Base-by-base conservation (phyloP, 2,888 invertebrate species). In the Drosophila aldrichi region DNA sequence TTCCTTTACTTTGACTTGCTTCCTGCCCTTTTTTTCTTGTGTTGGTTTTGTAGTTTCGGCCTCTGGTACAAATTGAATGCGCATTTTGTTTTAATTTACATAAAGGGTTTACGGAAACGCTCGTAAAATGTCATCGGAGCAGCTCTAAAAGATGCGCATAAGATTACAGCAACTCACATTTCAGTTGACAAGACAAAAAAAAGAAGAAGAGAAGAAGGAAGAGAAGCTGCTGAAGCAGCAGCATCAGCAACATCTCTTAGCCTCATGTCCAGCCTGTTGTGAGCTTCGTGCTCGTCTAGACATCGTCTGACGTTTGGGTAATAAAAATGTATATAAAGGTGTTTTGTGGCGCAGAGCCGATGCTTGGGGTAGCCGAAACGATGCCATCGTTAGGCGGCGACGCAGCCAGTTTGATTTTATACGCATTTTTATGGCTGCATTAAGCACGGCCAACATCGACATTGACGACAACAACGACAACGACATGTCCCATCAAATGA, bases 21-120 rank as follows among this genome's bases (percentile, higher is more conserved):
- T 38, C 16, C n/a, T 10, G 25, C 29, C 32, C 32, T 10, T 8
- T 3, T 20, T 16, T 3, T n/a, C n/a, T n/a, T n/a, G n/a, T n/a
- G n/a, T 25, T 25, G n/a, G 20, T 20, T 1, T 34, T 55, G 48
- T 66, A 66, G 74, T 65, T 65, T 65, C 34, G 38, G n/a, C 34
- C 18, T 22, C 22, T 22, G 52, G 46, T 52, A 78, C 77, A 81
- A 77, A 62, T 78, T 70, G 75, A 76, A 76, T 82, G 81, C 65
- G 65, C 83, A 76, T 82, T 83, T 77, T 71, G 73, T 85, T 75
- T 84, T 85, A 73, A 85, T 82, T 84, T 85, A 82, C 82, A 85
- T 82, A 82, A 82, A 82, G 81, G 85, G 85, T 79, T 76, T 68
- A 67, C 52, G 67, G 60, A 64, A 77, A 41, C 22, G 71, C 71